A percentile compares a stretch with the other conserved stretches of the same genome.
Conservation (phyloP, 2,888 invertebrate species). For the Alloplasta piceator region DNA sequence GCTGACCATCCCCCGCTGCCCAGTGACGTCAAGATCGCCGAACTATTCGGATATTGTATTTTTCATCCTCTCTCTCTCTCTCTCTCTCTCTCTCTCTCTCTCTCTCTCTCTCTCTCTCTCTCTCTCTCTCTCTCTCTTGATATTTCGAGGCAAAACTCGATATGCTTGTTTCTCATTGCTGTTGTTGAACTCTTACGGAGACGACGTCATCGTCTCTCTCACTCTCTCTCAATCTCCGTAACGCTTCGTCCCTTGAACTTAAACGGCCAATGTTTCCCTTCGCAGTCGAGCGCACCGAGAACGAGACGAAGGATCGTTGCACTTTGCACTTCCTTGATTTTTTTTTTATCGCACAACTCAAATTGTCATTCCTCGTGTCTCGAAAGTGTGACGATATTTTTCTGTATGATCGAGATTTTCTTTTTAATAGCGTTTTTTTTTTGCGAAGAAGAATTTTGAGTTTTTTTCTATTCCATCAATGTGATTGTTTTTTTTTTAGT, state of each 20-base stretch:
- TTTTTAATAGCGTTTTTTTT: no score
- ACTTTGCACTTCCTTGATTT: conserved; percentile 47
- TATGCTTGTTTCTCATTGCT: conserved; percentile 1
- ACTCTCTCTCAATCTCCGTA: conserved; percentile 18
- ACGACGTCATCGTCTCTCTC: conserved; percentile 36
- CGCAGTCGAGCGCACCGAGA: not conserved
- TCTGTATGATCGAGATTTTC: no score
- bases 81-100: conserved; percentile 14
- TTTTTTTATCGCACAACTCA: not conserved
- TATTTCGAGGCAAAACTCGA: not conserved
- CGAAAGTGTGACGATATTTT: no score
- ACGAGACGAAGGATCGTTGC: conserved; percentile 36
- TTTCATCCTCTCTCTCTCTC: conserved; percentile 1
- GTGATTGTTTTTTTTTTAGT: no score
- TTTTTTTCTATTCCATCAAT: no score
- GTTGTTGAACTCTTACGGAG: not conserved
- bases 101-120: not conserved
- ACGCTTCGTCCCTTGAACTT: not conserved
- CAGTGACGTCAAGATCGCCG: conserved; percentile 71
- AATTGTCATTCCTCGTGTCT: not conserved
- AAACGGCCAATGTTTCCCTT: not conserved
- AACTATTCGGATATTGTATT: conserved; percentile 48
- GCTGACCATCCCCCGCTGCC: conserved; percentile 50
- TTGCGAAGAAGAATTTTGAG: no score
- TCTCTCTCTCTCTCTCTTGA: not conserved